phyloP scores from a whole-genome alignment of 2,113 vertebrate genomes.

The Calyptommatus sinebrachiatus region DNA sequence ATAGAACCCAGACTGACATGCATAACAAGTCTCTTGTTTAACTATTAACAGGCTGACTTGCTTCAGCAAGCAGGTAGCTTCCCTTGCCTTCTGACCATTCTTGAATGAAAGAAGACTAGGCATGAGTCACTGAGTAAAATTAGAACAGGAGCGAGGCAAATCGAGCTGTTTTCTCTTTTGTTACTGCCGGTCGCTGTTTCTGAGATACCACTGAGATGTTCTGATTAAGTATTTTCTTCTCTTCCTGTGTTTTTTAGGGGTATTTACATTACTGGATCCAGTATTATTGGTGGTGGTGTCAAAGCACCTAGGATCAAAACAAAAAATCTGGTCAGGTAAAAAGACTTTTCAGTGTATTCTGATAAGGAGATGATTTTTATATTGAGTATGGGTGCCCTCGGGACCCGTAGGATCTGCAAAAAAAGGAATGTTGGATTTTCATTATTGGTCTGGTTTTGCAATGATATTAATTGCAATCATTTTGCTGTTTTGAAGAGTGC shows the following conservation, averaged over 20 bases:
- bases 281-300: slow-evolving; percentile 95
- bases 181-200: not conserved
- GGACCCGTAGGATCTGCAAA: not conserved
- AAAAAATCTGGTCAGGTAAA: slow-evolving; percentile 96
- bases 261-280: slow-evolving; percentile 96
- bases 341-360: not conserved
- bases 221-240: slow-evolving; percentile 22
- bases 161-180: not conserved
- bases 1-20: too few species aligned
- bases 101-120: not conserved
- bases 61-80: too few species aligned
- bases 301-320: slow-evolving; percentile 98
- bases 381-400: not conserved
- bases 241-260: slow-evolving; percentile 76
- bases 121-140: not conserved
- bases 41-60: too few species aligned
- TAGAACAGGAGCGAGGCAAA: not conserved
- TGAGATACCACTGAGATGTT: not conserved
- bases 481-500: too few species aligned
- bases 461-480: too few species aligned
- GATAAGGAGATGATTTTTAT: too few species aligned
- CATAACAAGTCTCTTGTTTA: too few species aligned
- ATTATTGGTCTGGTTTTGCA: too few species aligned
- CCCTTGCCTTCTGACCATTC: not conserved
- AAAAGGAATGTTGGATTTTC: not conserved